Percentiles rank a stretch among this genome's conserved stretches.
phyloP scores from a whole-genome alignment of 2,888 invertebrate genomes.

The Pedicia rivosa region DNA sequence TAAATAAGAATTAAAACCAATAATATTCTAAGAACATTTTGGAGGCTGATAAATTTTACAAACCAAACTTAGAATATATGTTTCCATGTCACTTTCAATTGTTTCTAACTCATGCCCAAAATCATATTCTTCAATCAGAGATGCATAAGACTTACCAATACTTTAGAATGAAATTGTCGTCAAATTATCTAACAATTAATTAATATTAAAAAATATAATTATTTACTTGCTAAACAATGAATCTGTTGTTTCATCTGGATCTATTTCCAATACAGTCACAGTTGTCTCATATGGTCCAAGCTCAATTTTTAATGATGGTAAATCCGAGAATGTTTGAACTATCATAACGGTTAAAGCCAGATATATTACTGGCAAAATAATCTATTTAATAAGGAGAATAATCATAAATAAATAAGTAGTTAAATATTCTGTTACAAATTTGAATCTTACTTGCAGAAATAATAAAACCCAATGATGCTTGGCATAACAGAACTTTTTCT shows the following conservation, averaged over 20 bases:
- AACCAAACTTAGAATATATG: too few relatives aligned
- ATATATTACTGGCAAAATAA: constrained; percentile 46
- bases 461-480: constrained; percentile 2
- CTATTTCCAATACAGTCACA: constrained; percentile 23
- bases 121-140: neutral
- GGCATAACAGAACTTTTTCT: constrained; percentile 25
- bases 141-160: neutral
- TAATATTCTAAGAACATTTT: too few relatives aligned
- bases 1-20: too few relatives aligned
- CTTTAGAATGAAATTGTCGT: too few relatives aligned
- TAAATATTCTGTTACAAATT: constrained; percentile 40
- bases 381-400: too few relatives aligned
- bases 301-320: constrained; percentile 37
- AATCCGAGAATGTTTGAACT: constrained; percentile 31
- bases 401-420: too few relatives aligned
- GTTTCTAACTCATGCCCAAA: neutral
- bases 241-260: constrained; percentile 20
- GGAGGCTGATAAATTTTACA: too few relatives aligned
- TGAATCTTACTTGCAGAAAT: constrained; percentile 14
- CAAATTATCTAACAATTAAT: too few relatives aligned
- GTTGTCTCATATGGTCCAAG: constrained; percentile 32
- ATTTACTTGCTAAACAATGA: too few relatives aligned
- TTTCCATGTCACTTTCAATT: neutral
- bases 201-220: neutral
- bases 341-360: constrained; percentile 44